These are phyloP conservation scores for Caranx ignobilis DNA, from an alignment of 2,113 vertebrate species.

Conservation along the genomic window DNA sequence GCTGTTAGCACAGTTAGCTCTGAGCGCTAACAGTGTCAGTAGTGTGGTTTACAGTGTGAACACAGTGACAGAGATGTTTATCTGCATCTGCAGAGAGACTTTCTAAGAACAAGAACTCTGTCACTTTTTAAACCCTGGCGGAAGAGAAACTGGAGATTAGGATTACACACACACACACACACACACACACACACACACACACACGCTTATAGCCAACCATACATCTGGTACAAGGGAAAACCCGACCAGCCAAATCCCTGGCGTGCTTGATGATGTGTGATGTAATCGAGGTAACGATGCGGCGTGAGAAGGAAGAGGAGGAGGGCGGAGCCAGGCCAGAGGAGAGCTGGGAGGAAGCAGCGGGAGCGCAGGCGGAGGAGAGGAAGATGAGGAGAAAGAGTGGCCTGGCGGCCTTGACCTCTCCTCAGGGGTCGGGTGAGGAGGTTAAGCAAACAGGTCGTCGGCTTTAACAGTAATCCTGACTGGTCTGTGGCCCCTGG, in stretches of 20 bases:
- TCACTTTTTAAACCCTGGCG: background rate
- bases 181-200: background rate
- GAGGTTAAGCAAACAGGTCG: slow-evolving; percentile 86
- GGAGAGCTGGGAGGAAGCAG: slow-evolving; percentile 17
- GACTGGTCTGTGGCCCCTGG: background rate
- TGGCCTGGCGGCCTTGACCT: slow-evolving; percentile 55
- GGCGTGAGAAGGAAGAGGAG: slow-evolving; percentile 46
- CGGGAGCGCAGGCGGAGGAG: slow-evolving; percentile 31
- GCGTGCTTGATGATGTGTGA: slow-evolving; percentile 79
- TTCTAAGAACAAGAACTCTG: background rate
- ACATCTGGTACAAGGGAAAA: slow-evolving; percentile 44
- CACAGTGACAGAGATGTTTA: background rate
- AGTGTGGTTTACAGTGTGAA: no score
- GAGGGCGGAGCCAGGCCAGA: background rate
- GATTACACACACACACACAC: slow-evolving; percentile 7
- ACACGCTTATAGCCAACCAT: background rate
- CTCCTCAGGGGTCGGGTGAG: slow-evolving; percentile 58
- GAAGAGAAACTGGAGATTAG: slow-evolving; percentile 26
- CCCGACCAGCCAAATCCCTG: slow-evolving; percentile 31
- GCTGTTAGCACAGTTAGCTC: no score
- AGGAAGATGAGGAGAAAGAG: slow-evolving; percentile 10
- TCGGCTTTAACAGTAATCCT: slow-evolving; percentile 72
- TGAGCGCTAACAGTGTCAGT: no score
- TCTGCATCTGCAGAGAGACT: background rate
- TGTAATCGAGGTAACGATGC: slow-evolving; percentile 82